Evolutionary conservation across 64 coral and sea anemone genomes (phyloP).

Genomic region (Astreopora myriophthalma): DNA sequence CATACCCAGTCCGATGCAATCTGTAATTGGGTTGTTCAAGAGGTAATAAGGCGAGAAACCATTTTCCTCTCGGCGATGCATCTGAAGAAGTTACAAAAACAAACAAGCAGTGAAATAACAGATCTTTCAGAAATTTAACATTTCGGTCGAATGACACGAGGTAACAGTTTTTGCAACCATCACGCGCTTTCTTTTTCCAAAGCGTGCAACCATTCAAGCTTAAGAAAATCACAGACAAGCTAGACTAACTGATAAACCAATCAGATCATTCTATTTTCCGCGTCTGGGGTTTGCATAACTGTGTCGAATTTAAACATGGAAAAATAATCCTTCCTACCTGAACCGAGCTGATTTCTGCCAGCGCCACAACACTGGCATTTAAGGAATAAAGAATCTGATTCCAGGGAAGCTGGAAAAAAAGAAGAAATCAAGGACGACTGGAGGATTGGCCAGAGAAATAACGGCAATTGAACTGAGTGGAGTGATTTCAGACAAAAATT

Average conservation of each 20-base stretch:
- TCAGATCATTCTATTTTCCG: no score
- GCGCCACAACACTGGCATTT: constrained; percentile 81
- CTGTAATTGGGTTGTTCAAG: background rate
- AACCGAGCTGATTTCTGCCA: constrained; percentile 26
- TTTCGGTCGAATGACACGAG: no score
- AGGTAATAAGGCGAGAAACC: background rate
- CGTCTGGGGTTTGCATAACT: no score
- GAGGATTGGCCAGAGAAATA: background rate
- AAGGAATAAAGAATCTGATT: constrained; percentile 72
- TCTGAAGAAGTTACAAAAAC: constrained; percentile 23
- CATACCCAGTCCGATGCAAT: constrained; percentile 77
- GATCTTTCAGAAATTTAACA: background rate
- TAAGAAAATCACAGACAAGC: no score
- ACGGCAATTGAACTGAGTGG: background rate
- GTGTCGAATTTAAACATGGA: no score
- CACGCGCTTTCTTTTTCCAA: no score
- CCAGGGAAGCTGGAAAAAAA: constrained; percentile 62
- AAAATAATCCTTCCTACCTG: constrained; percentile 18
- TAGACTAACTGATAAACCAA: no score
- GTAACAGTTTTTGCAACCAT: no score
- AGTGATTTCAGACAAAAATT: background rate
- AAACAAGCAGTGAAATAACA: background rate
- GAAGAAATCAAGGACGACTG: background rate
- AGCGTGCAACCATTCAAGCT: no score
- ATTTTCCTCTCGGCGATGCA: background rate